Percentiles rank a stretch among this genome's conserved stretches.
Conservation (phyloP, 2,797 vertebrate genomes). For the Etheostoma perlongum region DNA sequence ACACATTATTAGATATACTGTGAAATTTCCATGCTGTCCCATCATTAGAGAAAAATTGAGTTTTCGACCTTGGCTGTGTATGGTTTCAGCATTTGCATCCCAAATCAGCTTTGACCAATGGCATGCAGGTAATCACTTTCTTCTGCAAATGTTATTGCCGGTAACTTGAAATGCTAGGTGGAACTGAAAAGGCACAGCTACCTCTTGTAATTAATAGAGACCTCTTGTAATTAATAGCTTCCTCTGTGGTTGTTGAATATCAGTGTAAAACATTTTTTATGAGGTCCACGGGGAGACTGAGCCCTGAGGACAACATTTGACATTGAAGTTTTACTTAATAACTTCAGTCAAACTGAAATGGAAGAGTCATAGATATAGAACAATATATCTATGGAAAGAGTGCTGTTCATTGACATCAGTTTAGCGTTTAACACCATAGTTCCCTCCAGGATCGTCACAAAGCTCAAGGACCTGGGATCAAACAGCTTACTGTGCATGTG, state of each 20-base stretch:
- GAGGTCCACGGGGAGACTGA: neutral
- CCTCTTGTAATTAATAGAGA: neutral
- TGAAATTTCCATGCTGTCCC: neutral
- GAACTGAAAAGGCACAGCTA: neutral
- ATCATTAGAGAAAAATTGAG: neutral
- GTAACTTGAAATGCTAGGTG: neutral
- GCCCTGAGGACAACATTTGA: neutral
- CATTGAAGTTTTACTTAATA: neutral
- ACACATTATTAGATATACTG: neutral
- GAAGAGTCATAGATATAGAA: too few relatives aligned
- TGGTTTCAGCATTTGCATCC: neutral
- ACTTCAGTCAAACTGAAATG: neutral
- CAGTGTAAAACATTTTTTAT: neutral
- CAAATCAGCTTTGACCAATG: slow-evolving; percentile 31
- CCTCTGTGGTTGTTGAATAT: neutral
- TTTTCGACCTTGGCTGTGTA: neutral
- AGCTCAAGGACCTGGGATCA: too few relatives aligned
- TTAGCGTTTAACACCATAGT: too few relatives aligned
- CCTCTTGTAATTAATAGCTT: neutral
- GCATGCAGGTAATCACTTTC: neutral
- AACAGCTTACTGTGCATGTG: too few relatives aligned
- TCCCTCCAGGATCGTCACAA: too few relatives aligned
- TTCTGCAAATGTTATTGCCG: neutral
- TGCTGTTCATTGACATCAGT: too few relatives aligned
- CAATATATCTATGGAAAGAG: neutral